phyloP scores from a whole-genome alignment of 2,888 invertebrate species.

The Zele albiditarsus region DNA sequence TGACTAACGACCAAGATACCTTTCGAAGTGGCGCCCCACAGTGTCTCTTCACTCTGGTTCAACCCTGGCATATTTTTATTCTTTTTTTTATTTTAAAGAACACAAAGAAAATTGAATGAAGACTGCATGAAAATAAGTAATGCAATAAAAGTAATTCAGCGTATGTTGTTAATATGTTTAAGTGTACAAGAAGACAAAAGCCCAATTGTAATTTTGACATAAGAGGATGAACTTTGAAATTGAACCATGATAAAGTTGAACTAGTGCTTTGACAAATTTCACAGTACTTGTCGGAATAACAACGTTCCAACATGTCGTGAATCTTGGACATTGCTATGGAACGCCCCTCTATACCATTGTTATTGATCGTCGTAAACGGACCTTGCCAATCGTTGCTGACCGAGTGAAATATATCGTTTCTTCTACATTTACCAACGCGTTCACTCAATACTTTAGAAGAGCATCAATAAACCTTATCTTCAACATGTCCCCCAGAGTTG shows the following conservation, averaged over 20 bases:
- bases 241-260: conserved; percentile 5
- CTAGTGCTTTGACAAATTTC: conserved; percentile 7
- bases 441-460: neutral
- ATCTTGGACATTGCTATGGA: neutral
- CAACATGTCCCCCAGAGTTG: neutral
- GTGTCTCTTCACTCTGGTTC: conserved; percentile 16
- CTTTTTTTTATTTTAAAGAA: conserved; percentile 13
- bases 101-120: neutral
- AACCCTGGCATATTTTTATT: conserved; percentile 15
- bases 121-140: neutral
- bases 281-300: neutral
- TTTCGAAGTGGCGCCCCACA: conserved; percentile 29
- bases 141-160: neutral
- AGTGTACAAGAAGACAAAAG: neutral
- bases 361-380: conserved; percentile 12
- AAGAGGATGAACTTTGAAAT: neutral
- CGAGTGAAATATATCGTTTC: conserved; percentile 16
- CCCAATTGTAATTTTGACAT: neutral
- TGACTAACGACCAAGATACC: conserved; percentile 52
- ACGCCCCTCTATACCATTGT: neutral
- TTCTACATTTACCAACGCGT: neutral
- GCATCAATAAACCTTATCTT: neutral
- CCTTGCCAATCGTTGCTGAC: conserved; percentile 1
- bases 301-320: neutral
- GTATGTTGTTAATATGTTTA: neutral